Base-by-base conservation (phyloP, 1,140 invertebrate species). In the Zaprionus davidi region DNA sequence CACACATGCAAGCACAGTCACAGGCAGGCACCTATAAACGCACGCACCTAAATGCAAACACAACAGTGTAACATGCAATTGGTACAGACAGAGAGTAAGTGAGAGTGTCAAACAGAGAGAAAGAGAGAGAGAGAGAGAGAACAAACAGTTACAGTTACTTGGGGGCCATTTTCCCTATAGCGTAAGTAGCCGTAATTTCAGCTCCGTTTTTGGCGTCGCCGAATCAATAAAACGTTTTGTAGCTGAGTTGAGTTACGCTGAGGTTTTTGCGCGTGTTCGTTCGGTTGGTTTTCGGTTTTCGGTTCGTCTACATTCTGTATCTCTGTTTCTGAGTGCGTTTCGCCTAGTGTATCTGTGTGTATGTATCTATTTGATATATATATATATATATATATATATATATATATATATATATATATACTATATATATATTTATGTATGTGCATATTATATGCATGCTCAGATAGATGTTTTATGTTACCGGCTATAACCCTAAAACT, bases 201-300 rank as follows among this genome's bases (percentile, higher is more conserved):
- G 76, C 77, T 88, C 71, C 78, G 71, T 77, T 86, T 86, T 83
- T 64, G 71, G 64, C 60, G 72, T 62, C 84, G 68, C 80, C 69
- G 71, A 88, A 88, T 88, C 84, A 88, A 88, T 88, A 88, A 87
- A 88, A 88, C 76, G 76, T 81, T 88, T 83, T 62, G 60, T 65
- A 65, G 36, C 62, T 74, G 62, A 67, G 71, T 63, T 78, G 34
- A 87, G 74, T 76, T 87, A 78, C 81, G 78, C 78, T 87, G 78
- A 88, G 84, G 84, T 83, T 88, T 69, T 77, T 68, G 41, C 68
- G 64, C 12, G 69, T 84, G 67, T 81, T 78, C 69, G 81, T 84
- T 87, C 84, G 84, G 84, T 81, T 81, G 75, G 58, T 78, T 79
- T 81, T 72, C 73, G 68, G 66, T 81, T 69, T 65, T 71, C 41